Evolutionary conservation across 2,797 vertebrate genomes (phyloP), one percentile per base, ranked within the genome.

Genomic region (Phalanger gymnotis): DNA sequence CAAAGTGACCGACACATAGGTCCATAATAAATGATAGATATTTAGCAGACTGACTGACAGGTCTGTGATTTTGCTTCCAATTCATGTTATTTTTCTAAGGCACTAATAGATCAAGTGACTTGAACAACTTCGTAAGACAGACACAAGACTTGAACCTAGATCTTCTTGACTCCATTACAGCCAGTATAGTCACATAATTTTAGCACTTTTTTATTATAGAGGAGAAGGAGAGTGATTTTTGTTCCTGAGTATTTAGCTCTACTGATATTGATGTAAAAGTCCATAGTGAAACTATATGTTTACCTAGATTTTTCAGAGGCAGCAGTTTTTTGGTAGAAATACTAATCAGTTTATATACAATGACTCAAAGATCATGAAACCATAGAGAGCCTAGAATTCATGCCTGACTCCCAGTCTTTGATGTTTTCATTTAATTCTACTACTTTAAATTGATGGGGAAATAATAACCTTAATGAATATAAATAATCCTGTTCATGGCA

Each of bases 391-490:
- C 6, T 30, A 54, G 90, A 22, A 0, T 7, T 81, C n/a, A 47
- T 91, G 93, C 7, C 34, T 34, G 57, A 92, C 51, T 91, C 52
- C 30, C 57, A 52, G 30, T 91, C 53, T 34, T 89, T 92, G 94
- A 31, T 34, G 54, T 95, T 95, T 96, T 93, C 22, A 92, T n/a
- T 47, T 2, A 31, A 13, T 31, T 89, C 93, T 90, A 40, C 28
- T 73, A 55, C 27, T 66, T 91, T 73, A 66, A 90, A 22, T 27
- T 30, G 57, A 40, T 54, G 34, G 14, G 13, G 30, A 94, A 51
- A 89, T 73, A 54, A 30, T 92, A 94, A 89, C 58, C 81, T 89
- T 90, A 34, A 92, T 93, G 54, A 93, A 31, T 40, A 52, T 90
- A 30, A 34, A 90, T 27, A 92, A 57, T 92, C n/a, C 66, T 10